A percentile compares a stretch with the other conserved stretches of the same genome.
Evolutionary conservation across 2,113 vertebrate genomes (phyloP).

Genomic region (Lichenostomus cassidix): DNA sequence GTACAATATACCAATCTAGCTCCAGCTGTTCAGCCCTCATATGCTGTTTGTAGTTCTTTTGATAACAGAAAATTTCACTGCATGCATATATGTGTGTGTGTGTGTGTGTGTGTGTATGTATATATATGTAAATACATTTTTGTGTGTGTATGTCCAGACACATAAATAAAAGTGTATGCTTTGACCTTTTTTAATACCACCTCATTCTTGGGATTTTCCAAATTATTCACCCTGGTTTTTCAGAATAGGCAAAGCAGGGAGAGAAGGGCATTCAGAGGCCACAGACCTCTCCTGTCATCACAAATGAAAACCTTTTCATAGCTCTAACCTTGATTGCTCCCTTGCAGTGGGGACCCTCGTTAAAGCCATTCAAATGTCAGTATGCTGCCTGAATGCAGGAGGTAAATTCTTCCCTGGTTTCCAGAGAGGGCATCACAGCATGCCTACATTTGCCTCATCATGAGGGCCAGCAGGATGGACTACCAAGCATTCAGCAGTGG

Average conservation of each 20-base stretch:
- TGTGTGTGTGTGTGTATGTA: background rate
- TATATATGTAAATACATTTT: background rate
- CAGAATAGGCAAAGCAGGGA: background rate
- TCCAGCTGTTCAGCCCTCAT: background rate
- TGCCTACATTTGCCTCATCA: background rate
- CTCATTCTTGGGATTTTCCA: background rate
- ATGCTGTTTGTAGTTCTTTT: background rate
- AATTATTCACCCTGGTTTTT: background rate
- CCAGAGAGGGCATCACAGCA: background rate
- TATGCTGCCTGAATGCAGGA: background rate
- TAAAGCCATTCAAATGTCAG: constrained; percentile 6
- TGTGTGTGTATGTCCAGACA: background rate
- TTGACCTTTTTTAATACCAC: background rate
- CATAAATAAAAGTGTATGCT: background rate
- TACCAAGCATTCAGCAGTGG: background rate
- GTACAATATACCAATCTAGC: background rate
- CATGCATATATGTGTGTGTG: accelerated
- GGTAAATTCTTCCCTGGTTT: background rate
- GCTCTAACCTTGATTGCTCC: background rate
- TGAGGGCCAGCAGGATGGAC: background rate
- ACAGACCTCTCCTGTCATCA: background rate
- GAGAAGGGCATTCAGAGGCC: background rate
- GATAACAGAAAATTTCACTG: background rate
- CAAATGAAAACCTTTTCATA: background rate
- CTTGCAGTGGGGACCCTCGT: background rate